Conservation (phyloP, 2,888 invertebrate species). For the Andrena hattorfiana region DNA sequence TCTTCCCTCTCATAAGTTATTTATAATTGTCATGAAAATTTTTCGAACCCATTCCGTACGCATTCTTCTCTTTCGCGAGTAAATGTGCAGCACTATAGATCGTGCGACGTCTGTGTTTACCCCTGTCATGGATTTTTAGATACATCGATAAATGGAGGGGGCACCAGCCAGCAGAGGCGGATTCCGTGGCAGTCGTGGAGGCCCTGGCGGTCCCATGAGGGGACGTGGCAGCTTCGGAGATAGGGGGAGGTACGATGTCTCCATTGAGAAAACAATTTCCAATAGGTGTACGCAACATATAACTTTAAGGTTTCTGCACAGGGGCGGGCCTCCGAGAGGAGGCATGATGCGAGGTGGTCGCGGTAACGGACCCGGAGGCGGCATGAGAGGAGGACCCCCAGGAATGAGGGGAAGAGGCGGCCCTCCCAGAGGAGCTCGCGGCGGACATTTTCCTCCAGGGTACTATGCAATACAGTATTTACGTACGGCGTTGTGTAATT, state of each 20-base stretch:
- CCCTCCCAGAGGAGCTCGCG: slow-evolving; percentile 81
- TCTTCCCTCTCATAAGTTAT: not conserved
- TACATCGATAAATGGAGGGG: slow-evolving; percentile 63
- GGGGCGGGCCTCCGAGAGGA: slow-evolving; percentile 81
- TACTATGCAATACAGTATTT: slow-evolving; percentile 55
- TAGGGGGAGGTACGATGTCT: slow-evolving; percentile 76
- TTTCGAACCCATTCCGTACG: not conserved
- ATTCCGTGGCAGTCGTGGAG: slow-evolving; percentile 78
- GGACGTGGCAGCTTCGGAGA: slow-evolving; percentile 82
- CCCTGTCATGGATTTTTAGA: not conserved
- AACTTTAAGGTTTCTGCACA: slow-evolving; percentile 38
- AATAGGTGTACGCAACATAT: not conserved
- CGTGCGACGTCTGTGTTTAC: too few relatives aligned
- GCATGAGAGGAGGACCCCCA: slow-evolving; percentile 83
- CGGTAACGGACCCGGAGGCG: slow-evolving; percentile 81
- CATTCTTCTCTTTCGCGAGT: too few relatives aligned
- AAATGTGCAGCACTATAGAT: too few relatives aligned
- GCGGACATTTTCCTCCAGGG: slow-evolving; percentile 83
- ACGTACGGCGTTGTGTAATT: not conserved
- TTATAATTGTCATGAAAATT: not conserved
- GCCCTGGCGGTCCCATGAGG: slow-evolving; percentile 80
- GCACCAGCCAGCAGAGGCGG: slow-evolving; percentile 62
- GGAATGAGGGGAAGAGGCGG: slow-evolving; percentile 82
- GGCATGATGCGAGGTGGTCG: slow-evolving; percentile 83
- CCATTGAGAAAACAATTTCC: not conserved